These are phyloP conservation scores for Tapirus indicus DNA, from an alignment of 2,797 vertebrate species.

Conservation along the genomic window DNA sequence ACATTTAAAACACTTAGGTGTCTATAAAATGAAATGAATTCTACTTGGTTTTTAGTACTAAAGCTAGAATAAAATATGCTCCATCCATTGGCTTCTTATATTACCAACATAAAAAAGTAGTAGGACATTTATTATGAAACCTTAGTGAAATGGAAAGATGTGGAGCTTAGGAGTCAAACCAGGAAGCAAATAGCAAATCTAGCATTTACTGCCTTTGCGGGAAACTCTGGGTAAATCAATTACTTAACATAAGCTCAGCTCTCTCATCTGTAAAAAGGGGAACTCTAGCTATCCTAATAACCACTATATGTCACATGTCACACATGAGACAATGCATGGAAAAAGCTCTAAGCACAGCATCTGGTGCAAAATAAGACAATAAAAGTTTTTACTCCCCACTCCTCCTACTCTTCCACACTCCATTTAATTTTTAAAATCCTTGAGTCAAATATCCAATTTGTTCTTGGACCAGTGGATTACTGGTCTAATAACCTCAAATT, in stretches of 20 bases:
- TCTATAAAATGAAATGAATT: slow-evolving; percentile 20
- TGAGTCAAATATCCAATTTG: slow-evolving; percentile 21
- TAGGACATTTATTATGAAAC: not conserved
- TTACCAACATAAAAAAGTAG: slow-evolving; percentile 37
- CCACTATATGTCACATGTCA: not conserved
- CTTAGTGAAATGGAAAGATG: slow-evolving; percentile 28
- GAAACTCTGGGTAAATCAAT: not conserved
- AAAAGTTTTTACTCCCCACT: not conserved
- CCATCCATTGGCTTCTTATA: not conserved
- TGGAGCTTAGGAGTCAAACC: not conserved
- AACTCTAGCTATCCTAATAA: slow-evolving; percentile 29
- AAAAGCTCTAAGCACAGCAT: slow-evolving; percentile 18
- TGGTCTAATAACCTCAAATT: slow-evolving; percentile 47
- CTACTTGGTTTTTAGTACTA: not conserved
- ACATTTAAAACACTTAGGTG: not conserved
- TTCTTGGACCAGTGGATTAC: not conserved
- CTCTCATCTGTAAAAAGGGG: slow-evolving; percentile 15
- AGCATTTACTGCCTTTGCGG: slow-evolving; percentile 29
- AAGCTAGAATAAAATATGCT: not conserved
- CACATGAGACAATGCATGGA: not conserved
- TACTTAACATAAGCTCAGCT: slow-evolving; percentile 5
- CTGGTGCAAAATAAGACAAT: not conserved
- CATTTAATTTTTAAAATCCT: slow-evolving; percentile 52
- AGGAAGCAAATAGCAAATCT: slow-evolving; percentile 33
- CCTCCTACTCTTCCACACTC: not conserved